phyloP scores from a whole-genome alignment of 2,797 vertebrate genomes.

The Sebastes minor region DNA sequence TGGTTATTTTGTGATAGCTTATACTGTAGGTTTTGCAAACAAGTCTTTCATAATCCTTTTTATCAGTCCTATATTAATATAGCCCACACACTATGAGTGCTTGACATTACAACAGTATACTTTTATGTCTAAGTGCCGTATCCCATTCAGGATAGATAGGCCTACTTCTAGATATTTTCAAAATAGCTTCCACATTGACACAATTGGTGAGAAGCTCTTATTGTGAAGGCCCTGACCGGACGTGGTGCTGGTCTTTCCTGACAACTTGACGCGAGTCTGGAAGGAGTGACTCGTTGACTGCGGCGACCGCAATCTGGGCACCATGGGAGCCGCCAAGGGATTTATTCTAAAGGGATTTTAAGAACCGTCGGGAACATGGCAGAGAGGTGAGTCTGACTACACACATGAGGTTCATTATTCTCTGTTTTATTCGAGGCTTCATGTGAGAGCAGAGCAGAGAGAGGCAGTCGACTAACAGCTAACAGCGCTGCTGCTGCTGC shows the following conservation, averaged over 20 bases:
- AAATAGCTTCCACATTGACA: background rate
- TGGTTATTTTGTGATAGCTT: background rate
- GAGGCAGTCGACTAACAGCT: conserved; percentile 37
- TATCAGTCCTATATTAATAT: no score
- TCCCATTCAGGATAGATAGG: background rate
- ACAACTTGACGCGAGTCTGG: background rate
- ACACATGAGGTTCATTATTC: background rate
- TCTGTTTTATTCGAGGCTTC: background rate
- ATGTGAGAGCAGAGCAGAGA: background rate
- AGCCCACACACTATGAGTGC: no score
- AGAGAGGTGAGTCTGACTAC: conserved; percentile 73
- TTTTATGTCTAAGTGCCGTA: background rate
- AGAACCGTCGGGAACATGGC: conserved; percentile 74
- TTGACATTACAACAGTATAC: background rate
- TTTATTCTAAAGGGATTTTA: conserved; percentile 70
- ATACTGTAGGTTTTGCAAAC: background rate
- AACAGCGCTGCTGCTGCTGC: background rate
- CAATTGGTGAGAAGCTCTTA: conserved; percentile 1
- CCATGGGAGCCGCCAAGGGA: conserved; percentile 74
- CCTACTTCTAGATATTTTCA: background rate
- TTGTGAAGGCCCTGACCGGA: conserved; percentile 36
- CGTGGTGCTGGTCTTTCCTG: accelerated
- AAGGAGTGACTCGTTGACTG: conserved; percentile 71
- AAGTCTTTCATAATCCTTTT: background rate
- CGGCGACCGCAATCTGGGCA: conserved; percentile 73